These are phyloP conservation scores for Orchesella flavescens DNA, from an alignment of 2,888 invertebrate genomes.

Conservation along the genomic window DNA sequence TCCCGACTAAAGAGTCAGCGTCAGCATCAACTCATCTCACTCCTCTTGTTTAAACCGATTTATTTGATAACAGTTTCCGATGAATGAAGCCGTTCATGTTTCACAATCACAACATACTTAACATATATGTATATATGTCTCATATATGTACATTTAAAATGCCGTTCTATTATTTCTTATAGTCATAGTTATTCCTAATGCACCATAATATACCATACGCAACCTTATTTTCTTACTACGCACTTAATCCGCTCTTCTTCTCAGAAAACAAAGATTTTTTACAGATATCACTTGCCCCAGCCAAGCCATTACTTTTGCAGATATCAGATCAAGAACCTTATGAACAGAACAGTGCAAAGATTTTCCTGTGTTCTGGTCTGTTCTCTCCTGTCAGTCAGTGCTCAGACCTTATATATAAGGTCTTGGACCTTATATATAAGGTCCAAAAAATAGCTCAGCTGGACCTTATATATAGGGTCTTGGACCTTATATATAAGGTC, in stretches of 20 bases:
- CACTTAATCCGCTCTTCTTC: background rate
- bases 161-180: too few species aligned
- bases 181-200: too few species aligned
- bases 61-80: constrained; percentile 15
- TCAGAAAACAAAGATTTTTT: constrained; percentile 17
- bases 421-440: too few species aligned
- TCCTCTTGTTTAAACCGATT: constrained; percentile 28
- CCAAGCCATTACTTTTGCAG: background rate
- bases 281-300: constrained; percentile 41
- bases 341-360: background rate
- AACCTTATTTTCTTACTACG: background rate
- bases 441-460: too few species aligned
- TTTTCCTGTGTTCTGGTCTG: too few species aligned
- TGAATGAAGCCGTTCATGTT: constrained; percentile 17
- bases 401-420: too few species aligned
- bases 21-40: background rate
- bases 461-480: too few species aligned
- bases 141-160: too few species aligned
- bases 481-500: too few species aligned
- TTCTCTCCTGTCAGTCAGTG: too few species aligned
- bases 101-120: too few species aligned
- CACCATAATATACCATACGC: too few species aligned
- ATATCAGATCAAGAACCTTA: constrained; percentile 24
- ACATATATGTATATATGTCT: background rate
- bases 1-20: constrained; percentile 24